These are phyloP conservation scores for Cynodonichthys magdalenae DNA, from an alignment of 2,797 vertebrate genomes.

Conservation along the genomic window DNA sequence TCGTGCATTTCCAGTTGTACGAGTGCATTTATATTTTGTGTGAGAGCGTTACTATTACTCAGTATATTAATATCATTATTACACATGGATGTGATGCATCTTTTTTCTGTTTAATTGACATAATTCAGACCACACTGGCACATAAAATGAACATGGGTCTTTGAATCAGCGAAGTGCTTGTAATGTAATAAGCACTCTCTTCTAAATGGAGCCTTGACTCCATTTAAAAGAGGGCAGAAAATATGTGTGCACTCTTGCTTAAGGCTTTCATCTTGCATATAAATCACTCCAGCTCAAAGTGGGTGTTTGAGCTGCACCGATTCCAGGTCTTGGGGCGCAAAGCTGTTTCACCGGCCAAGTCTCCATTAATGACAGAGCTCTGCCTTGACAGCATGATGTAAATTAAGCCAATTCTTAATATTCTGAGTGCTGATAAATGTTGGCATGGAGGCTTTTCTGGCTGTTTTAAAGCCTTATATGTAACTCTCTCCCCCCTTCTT, in stretches of 20 bases:
- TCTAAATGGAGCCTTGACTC: conserved; percentile 81
- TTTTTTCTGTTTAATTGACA: conserved; percentile 78
- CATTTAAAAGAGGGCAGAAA: conserved; percentile 79
- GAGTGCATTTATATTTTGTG: conserved; percentile 35
- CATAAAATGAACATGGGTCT: conserved; percentile 61
- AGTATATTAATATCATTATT: conserved; percentile 51
- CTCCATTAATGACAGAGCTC: conserved; percentile 64
- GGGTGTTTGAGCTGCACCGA: conserved; percentile 62
- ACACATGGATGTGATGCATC: conserved; percentile 41
- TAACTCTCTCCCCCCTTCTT: conserved; percentile 23
- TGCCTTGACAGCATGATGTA: conserved; percentile 56
- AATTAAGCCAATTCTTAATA: conserved; percentile 61
- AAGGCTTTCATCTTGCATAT: conserved; percentile 77
- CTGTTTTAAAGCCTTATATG: conserved; percentile 27
- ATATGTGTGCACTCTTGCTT: conserved; percentile 77
- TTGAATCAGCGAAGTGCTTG: conserved; percentile 75
- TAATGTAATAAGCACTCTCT: conserved; percentile 81
- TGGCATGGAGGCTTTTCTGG: conserved; percentile 32
- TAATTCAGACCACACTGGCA: conserved; percentile 74
- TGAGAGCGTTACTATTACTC: conserved; percentile 37
- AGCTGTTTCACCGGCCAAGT: conserved; percentile 61
- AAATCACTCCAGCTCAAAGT: conserved; percentile 74
- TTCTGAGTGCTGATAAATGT: conserved; percentile 42
- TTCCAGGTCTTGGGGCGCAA: conserved; percentile 62
- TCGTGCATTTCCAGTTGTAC: conserved; percentile 17